phyloP scores from a whole-genome alignment of 2,113 vertebrate genomes.

The Harpagus bidentatus region DNA sequence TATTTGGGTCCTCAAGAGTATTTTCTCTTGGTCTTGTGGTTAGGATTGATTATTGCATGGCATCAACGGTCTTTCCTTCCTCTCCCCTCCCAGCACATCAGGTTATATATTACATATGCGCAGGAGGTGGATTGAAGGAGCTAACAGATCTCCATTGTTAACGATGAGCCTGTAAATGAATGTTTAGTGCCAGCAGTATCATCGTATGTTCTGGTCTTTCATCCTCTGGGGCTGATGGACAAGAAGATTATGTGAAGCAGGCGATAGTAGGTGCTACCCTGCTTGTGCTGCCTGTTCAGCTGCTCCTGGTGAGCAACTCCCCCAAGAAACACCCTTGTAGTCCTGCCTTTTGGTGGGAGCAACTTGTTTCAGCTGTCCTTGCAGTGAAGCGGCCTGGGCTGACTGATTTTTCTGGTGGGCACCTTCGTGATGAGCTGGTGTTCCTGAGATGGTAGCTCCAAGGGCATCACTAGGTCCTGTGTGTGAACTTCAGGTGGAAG shows the following conservation, averaged over 20 bases:
- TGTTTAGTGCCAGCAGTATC: not conserved
- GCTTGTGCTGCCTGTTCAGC: not conserved
- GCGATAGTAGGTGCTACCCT: not conserved
- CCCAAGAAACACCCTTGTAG: not conserved
- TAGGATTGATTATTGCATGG: not conserved
- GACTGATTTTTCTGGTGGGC: not conserved
- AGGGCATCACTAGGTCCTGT: rapidly evolving
- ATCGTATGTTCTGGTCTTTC: not conserved
- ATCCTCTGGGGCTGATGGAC: not conserved
- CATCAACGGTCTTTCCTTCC: not conserved
- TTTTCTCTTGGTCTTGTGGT: not conserved
- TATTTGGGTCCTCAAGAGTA: not conserved
- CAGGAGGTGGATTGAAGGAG: not conserved
- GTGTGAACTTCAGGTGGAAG: not conserved
- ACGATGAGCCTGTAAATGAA: not conserved
- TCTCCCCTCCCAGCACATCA: not conserved
- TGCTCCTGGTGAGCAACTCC: not conserved
- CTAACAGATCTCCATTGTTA: rapidly evolving
- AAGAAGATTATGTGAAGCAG: not conserved
- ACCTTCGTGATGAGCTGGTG: not conserved
- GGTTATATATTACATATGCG: not conserved
- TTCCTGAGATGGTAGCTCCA: not conserved
- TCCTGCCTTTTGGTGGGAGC: not conserved
- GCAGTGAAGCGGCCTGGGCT: not conserved
- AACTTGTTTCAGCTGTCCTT: not conserved